Evolutionary conservation across 2,113 vertebrate species (phyloP).

Genomic region (Lepisosteus osseus): DNA sequence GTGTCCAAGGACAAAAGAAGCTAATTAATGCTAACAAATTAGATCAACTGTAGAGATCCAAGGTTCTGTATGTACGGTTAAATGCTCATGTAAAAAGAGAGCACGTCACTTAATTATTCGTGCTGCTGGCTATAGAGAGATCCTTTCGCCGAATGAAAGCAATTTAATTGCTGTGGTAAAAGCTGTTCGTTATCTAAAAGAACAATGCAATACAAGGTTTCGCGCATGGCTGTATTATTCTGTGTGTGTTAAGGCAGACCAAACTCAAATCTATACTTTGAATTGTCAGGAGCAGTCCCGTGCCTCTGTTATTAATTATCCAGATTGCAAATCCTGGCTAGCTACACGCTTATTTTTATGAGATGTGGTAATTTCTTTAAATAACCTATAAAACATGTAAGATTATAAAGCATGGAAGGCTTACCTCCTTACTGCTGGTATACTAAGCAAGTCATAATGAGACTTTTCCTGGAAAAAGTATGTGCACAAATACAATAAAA

Average conservation of each 20-base stretch:
- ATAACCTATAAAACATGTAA: no score
- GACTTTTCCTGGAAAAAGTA: no score
- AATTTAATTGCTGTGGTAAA: constrained; percentile 86
- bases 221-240: not conserved
- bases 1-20: constrained; percentile 81
- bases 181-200: constrained; percentile 53
- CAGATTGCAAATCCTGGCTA: no score
- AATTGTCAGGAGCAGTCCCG: no score
- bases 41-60: constrained; percentile 90
- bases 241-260: not conserved
- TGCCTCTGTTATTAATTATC: no score
- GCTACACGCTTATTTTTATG: no score
- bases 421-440: no score
- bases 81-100: constrained; percentile 80
- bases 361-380: no score
- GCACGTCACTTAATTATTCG: constrained; percentile 84
- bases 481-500: no score
- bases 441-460: no score
- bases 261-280: not conserved
- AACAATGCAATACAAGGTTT: not conserved
- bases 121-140: constrained; percentile 80
- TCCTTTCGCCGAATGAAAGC: constrained; percentile 83
- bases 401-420: no score
- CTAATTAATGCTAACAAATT: constrained; percentile 96
- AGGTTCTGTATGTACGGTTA: constrained; percentile 82